A percentile compares a stretch with the other conserved stretches of the same genome.
Evolutionary conservation across 2,113 vertebrate genomes (phyloP).

Genomic region (Himantopus leucocephalus): DNA sequence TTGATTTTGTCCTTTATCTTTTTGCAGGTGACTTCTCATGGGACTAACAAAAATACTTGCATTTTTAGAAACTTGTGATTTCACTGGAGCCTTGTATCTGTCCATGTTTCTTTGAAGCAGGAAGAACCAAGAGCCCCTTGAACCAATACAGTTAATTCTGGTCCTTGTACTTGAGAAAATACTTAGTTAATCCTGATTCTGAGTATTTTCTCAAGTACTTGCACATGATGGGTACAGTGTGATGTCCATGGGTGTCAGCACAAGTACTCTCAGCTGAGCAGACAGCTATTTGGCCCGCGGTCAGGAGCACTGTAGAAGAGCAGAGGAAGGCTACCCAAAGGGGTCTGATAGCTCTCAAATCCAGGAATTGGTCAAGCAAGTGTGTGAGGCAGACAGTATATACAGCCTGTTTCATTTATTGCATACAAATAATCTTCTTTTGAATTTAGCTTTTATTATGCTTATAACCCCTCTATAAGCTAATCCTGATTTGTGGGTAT

Average conservation of each 20-base stretch:
- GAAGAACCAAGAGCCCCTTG: not conserved
- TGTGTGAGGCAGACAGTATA: not conserved
- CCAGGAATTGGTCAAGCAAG: not conserved
- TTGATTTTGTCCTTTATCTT: slow-evolving; percentile 53
- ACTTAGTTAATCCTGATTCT: not conserved
- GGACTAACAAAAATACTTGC: slow-evolving; percentile 28
- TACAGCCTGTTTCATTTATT: not conserved
- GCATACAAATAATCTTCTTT: not conserved
- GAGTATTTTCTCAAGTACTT: not conserved
- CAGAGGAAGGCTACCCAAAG: not conserved
- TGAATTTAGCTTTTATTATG: not conserved
- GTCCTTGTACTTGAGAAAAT: not conserved
- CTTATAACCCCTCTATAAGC: not conserved
- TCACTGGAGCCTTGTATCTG: not conserved
- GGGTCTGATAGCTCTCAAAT: not conserved
- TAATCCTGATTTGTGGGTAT: not conserved
- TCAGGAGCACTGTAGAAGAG: not conserved
- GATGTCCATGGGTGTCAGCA: not conserved
- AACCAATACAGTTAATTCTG: not conserved
- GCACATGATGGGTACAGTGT: not conserved
- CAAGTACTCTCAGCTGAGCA: not conserved
- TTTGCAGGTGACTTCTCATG: slow-evolving; percentile 39
- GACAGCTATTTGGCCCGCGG: not conserved
- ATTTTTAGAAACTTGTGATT: slow-evolving; percentile 26
- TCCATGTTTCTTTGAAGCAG: not conserved